These are phyloP conservation scores for Syngnathoides biaculeatus DNA, from an alignment of 2,113 vertebrate genomes.

Conservation along the genomic window DNA sequence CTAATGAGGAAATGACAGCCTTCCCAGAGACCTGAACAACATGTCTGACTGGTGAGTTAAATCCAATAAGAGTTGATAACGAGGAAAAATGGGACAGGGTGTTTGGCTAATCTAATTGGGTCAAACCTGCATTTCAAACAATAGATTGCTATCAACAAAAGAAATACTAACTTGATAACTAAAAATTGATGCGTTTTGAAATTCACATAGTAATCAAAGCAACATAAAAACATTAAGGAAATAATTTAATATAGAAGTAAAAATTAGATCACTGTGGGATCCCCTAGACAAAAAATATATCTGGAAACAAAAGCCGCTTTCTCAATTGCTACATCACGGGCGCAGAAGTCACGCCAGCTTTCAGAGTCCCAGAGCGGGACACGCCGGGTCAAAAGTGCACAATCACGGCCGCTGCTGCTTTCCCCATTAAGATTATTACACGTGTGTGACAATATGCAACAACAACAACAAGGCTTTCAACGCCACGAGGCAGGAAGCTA, in stretches of 20 bases:
- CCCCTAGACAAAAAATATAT: not conserved
- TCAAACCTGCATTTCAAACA: slow-evolving; percentile 23
- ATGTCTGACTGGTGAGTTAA: slow-evolving; percentile 51
- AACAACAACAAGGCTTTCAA: not conserved
- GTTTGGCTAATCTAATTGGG: slow-evolving; percentile 49
- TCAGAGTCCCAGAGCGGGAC: not conserved
- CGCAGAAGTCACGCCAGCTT: too few species aligned
- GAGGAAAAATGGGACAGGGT: slow-evolving; percentile 51
- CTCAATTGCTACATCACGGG: not conserved
- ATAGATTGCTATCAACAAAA: slow-evolving; percentile 25
- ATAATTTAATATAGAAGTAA: not conserved
- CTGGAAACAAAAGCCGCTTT: not conserved
- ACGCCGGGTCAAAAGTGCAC: not conserved
- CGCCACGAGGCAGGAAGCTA: not conserved
- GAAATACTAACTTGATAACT: slow-evolving; percentile 4
- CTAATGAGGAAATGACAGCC: slow-evolving; percentile 59
- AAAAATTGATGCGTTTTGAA: slow-evolving; percentile 1
- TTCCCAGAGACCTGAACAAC: slow-evolving; percentile 45
- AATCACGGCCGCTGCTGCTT: not conserved
- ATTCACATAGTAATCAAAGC: not conserved
- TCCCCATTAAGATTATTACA: not conserved
- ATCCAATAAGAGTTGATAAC: slow-evolving; percentile 54
- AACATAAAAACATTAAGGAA: not conserved
- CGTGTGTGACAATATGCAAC: not conserved
- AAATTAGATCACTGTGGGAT: not conserved